Base-by-base conservation (phyloP, 53 echinoderm and acorn worm species). In the Hippasteria phrygiana region DNA sequence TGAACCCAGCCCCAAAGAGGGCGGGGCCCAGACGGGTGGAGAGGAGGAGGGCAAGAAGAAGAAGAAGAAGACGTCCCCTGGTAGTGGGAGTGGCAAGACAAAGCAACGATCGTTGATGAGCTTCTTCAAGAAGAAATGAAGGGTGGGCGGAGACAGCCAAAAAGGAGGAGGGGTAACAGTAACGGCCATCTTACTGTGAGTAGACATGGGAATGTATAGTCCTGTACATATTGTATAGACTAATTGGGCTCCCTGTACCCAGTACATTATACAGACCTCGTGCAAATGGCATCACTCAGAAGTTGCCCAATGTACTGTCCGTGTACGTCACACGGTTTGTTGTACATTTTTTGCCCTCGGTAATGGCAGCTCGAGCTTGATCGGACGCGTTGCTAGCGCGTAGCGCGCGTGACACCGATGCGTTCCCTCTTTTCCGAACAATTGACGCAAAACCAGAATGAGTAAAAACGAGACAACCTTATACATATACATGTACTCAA, bases 41-140 rank as follows among this genome's bases (percentile, higher is more conserved):
- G 53, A 26, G 26, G 70, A 67, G 18, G 92, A 88, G 87, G 93
- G 79, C 17, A 69, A 54, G 22, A 88, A 77, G 39, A 77, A 87
- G 74, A 71, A 87, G 65, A 89, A 64, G 39, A 87, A 75, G 77
- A 87, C 75, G 3, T 77, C 91, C 4, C 87, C 87, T 1, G 76
- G 71, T 1, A 46, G 75, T 64, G 77, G 82, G 27, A 92, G 88
- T 35, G 87, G 91, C 43, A 90, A 82, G 66, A 67, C 92, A 4
- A 95, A 95, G 78, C 95, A 97, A 41, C 78, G 91, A 28, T 93
- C 93, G 4, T 75, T 98, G 51, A 96, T 96, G 94, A 98, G 99
- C 66, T 98, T 98, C 75, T 98, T 98, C 72, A 94, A 96, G 88
- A 98, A 96, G 75, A 97, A 91, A 85, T 97, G 85, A 97, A 55